Evolutionary conservation across 2,888 invertebrate species (phyloP).

Genomic region (Acronicta alni): DNA sequence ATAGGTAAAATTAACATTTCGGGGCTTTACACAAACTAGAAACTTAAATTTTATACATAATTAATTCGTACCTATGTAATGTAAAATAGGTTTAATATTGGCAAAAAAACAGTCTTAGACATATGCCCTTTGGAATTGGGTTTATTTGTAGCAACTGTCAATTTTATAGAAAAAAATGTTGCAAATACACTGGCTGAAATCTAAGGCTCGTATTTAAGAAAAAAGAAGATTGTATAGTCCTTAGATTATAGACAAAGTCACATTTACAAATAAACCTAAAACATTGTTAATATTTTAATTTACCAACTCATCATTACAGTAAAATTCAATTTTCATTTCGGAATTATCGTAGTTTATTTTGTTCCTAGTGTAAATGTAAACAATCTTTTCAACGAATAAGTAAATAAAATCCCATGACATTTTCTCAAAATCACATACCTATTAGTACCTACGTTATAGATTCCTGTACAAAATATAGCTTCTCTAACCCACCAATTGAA

Average conservation of each 20-base stretch:
- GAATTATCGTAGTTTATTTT: background rate
- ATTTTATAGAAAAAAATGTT: background rate
- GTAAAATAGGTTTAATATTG: background rate
- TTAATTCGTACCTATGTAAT: background rate
- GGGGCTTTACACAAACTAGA: slow-evolving; percentile 10
- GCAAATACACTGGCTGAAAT: background rate
- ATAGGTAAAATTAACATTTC: slow-evolving; percentile 30
- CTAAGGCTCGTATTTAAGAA: background rate
- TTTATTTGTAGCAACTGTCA: slow-evolving; percentile 1
- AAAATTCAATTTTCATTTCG: background rate
- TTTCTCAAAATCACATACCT: too few relatives aligned
- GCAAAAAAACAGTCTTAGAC: background rate
- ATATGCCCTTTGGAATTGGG: background rate
- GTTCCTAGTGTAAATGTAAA: background rate
- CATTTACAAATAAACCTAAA: slow-evolving; percentile 2
- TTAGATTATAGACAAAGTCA: slow-evolving; percentile 1
- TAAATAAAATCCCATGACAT: too few relatives aligned
- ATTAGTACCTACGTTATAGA: too few relatives aligned
- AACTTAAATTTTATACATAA: slow-evolving; percentile 25
- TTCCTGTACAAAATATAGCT: too few relatives aligned
- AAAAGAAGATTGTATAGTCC: background rate
- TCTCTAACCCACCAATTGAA: too few relatives aligned
- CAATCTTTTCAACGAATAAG: background rate
- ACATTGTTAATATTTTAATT: background rate
- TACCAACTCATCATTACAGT: background rate